Evolutionary conservation across 2,113 vertebrate genomes (phyloP).

Genomic region (Apistogramma diplotaenia): DNA sequence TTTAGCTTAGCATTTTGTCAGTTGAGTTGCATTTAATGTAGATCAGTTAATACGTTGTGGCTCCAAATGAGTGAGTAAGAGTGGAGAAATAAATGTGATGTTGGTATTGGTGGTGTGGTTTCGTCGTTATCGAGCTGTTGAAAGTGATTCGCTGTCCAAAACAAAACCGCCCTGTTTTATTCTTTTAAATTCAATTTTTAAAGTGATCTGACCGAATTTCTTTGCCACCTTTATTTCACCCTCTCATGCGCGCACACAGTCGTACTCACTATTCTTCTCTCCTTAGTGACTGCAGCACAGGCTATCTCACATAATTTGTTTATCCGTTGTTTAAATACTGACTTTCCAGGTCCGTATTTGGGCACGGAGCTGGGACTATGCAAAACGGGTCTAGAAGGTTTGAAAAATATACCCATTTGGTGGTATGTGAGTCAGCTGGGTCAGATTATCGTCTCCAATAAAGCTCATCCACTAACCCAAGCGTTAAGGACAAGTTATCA

Average conservation of each 20-base stretch:
- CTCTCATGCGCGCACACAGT: background rate
- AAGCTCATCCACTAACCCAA: background rate
- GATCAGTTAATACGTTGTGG: background rate
- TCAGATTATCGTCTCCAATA: background rate
- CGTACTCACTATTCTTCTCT: background rate
- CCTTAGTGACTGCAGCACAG: background rate
- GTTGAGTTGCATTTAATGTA: background rate
- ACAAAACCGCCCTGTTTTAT: too few relatives aligned
- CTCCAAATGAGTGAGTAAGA: background rate
- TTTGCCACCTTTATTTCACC: background rate
- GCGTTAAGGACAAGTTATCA: background rate
- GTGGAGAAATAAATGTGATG: too few relatives aligned
- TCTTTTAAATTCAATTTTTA: too few relatives aligned
- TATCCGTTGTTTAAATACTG: constrained; percentile 29
- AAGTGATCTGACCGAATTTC: background rate
- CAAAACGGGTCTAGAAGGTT: constrained; percentile 8
- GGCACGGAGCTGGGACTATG: constrained; percentile 10
- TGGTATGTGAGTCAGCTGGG: background rate
- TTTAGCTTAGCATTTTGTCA: background rate
- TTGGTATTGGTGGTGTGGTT: too few relatives aligned
- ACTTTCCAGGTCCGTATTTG: constrained; percentile 25
- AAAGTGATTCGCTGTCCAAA: too few relatives aligned
- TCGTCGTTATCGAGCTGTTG: too few relatives aligned
- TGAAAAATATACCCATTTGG: background rate
- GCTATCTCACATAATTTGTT: constrained; percentile 26